A percentile compares a stretch with the other conserved stretches of the same genome.
phyloP scores from a whole-genome alignment of 2,888 invertebrate species.

The Tipula confusa region DNA sequence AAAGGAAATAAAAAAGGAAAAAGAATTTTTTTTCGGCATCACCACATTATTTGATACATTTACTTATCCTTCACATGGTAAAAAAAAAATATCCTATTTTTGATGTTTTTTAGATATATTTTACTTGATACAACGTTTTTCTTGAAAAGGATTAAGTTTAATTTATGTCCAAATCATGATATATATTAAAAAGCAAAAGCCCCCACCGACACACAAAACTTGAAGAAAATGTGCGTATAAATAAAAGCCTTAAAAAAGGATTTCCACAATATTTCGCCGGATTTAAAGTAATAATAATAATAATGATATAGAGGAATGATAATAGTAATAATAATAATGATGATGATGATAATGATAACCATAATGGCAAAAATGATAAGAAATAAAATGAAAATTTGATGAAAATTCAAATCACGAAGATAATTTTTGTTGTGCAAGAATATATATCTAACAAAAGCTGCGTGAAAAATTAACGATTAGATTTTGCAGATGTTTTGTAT shows the following conservation, averaged over 20 bases:
- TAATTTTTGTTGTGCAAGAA: constrained; percentile 12
- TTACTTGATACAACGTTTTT: not conserved
- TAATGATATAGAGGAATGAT: constrained; percentile 25
- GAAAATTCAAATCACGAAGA: constrained; percentile 20
- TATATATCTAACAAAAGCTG: constrained; percentile 13
- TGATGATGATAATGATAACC: not conserved
- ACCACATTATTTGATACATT: not conserved
- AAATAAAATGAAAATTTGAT: not conserved
- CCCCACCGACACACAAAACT: not conserved
- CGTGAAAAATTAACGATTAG: constrained; percentile 25
- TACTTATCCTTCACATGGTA: not conserved
- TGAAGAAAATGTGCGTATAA: not conserved
- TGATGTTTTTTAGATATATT: not conserved
- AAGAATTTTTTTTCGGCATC: not conserved
- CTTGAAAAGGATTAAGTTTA: constrained; percentile 20
- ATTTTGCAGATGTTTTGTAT: constrained; percentile 3
- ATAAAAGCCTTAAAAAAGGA: constrained; percentile 20
- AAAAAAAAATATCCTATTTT: not conserved
- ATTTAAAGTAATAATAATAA: constrained; percentile 12
- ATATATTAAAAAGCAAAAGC: not conserved
- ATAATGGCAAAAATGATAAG: not conserved
- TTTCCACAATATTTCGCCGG: not conserved
- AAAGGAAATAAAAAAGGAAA: not conserved
- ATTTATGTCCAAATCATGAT: constrained; percentile 25
- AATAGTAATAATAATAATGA: constrained; percentile 15